phyloP scores from a whole-genome alignment of 2,797 vertebrate genomes.

The Brachyalestes nurse region DNA sequence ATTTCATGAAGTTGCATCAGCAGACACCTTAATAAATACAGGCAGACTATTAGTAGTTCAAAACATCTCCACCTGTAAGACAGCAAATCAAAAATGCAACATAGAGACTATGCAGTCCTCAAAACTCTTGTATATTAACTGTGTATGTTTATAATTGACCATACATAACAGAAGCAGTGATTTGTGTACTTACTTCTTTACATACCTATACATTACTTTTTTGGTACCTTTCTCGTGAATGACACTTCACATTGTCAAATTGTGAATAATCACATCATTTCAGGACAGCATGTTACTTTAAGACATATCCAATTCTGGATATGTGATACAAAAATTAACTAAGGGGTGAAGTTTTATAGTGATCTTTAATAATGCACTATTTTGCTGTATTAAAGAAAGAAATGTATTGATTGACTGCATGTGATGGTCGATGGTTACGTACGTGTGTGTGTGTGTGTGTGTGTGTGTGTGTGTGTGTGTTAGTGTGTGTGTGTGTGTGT shows the following conservation, averaged over 20 bases:
- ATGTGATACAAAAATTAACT: too few species aligned
- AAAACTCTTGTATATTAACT: background rate
- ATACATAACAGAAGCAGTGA: background rate
- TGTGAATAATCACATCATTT: too few species aligned
- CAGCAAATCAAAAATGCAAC: background rate
- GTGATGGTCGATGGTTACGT: background rate
- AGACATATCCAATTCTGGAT: too few species aligned
- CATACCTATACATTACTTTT: too few species aligned
- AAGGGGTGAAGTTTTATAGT: too few species aligned
- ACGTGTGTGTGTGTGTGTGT: background rate
- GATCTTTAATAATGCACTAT: too few species aligned
- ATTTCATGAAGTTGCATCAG: slow-evolving; percentile 20
- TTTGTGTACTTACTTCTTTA: too few species aligned
- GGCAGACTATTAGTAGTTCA: background rate
- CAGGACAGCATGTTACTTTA: too few species aligned
- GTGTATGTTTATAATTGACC: background rate
- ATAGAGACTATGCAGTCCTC: background rate
- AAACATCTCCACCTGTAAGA: background rate
- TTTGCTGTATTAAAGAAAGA: background rate
- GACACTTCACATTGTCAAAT: too few species aligned
- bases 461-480: too few species aligned
- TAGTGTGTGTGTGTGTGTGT: too few species aligned
- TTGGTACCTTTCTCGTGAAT: too few species aligned
- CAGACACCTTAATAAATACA: background rate
- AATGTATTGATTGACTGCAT: background rate